phyloP scores from a whole-genome alignment of 2,113 vertebrate species.

The Prinia subflava region DNA sequence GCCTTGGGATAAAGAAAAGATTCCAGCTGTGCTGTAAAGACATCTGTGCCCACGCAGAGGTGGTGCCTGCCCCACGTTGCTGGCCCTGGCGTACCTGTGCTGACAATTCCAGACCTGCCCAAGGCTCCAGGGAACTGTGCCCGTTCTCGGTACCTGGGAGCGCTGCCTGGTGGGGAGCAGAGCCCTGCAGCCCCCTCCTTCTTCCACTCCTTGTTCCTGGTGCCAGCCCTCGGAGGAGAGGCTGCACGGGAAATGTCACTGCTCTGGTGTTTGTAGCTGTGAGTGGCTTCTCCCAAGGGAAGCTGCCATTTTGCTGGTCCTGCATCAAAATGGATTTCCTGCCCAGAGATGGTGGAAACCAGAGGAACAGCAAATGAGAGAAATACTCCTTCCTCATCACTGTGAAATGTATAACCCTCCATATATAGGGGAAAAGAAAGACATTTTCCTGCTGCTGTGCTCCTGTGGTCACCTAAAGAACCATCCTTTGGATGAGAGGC shows the following conservation, averaged over 20 bases:
- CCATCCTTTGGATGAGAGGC: background rate
- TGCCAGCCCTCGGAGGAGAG: background rate
- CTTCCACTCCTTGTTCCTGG: background rate
- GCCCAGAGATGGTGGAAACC: background rate
- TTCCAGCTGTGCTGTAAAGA: background rate
- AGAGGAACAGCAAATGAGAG: background rate
- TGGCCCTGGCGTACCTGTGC: background rate
- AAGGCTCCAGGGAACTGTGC: background rate
- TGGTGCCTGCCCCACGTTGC: rapidly evolving
- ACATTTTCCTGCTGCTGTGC: background rate
- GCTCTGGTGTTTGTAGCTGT: background rate
- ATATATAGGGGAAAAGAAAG: rapidly evolving
- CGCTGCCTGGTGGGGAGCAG: rapidly evolving
- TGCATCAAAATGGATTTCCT: background rate
- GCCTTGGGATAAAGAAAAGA: background rate
- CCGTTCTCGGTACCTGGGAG: rapidly evolving
- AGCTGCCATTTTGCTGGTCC: constrained; percentile 26
- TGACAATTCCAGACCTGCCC: background rate
- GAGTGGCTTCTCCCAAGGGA: constrained; percentile 6
- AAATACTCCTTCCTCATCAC: background rate
- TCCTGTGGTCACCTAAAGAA: background rate
- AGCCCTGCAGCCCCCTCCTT: background rate
- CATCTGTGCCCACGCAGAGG: rapidly evolving
- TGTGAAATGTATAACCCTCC: background rate
- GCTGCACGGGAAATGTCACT: background rate